Evolutionary conservation across 1,140 invertebrate species (phyloP), one percentile per base, ranked within the genome.

Genomic region (Cecropterus lyciades): DNA sequence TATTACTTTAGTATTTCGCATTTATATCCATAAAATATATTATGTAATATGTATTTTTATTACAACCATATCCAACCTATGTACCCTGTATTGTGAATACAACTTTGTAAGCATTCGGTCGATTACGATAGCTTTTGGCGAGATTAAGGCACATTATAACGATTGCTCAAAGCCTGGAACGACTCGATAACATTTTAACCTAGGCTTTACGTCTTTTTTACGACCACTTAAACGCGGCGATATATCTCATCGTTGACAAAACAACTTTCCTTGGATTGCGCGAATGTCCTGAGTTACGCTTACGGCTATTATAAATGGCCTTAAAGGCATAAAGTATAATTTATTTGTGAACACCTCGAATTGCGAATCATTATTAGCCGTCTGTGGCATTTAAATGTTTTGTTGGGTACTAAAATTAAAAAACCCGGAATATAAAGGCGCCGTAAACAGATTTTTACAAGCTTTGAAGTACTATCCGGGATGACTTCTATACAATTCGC

Each of bases 181-280:
- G 45, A 46, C 13, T 45, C 45, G 45, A 17, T 46, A 46, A 46
- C 45, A 46, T 46, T 46, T 46, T 46, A 46, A 46, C 45, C 45
- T 46, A 46, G 45, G 45, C 13, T 52, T 52, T 52, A 52, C 27
- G 24, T 52, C 49, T 52, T 52, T 52, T 52, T 52, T 52, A 52
- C 49, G 49, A 52, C 49, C 49, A 30, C 27, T 37, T 52, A 15
- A 52, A 52, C 24, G 49, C 24, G 8, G 14, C 13, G 27, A 33
- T 33, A 52, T 52, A 33, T 37, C 6, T 33, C 5, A 52, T 16
- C 49, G 49, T 33, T 52, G n/a, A 14, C 49, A 30, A 30, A 33
- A 52, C 49, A 52, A 52, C 49, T 27, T 37, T 52, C 49, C 13
- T 33, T 15, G 27, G n/a, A 52, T 30, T 52, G 14, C 20, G 10